Percentiles rank a stretch among this genome's conserved stretches.
phyloP scores from a whole-genome alignment of 2,113 vertebrate species.

The Phoxinus phoxinus region DNA sequence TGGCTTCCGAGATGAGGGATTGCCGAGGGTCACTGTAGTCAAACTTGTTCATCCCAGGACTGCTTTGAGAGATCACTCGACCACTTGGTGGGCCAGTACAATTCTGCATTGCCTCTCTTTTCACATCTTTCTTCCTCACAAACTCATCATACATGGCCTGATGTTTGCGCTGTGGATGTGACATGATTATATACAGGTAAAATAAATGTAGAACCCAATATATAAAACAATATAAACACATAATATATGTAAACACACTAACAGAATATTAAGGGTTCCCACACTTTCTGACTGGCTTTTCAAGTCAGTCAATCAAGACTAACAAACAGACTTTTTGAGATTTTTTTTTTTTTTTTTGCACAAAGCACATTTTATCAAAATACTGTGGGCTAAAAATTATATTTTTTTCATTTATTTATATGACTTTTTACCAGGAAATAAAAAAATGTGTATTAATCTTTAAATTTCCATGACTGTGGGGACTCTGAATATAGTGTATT shows the following conservation, averaged over 20 bases:
- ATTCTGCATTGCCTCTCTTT: slow-evolving; percentile 75
- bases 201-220: background rate
- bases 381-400: background rate
- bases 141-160: slow-evolving; percentile 83
- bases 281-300: background rate
- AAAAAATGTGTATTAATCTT: background rate
- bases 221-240: background rate
- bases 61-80: slow-evolving; percentile 53
- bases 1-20: slow-evolving; percentile 79
- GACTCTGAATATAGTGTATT: background rate
- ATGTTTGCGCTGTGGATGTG: slow-evolving; percentile 74
- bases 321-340: background rate
- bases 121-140: slow-evolving; percentile 82
- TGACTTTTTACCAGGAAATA: background rate
- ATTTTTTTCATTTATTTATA: background rate
- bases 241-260: background rate
- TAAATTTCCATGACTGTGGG: background rate
- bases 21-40: slow-evolving; percentile 79
- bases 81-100: slow-evolving; percentile 57
- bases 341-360: background rate
- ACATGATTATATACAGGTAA: slow-evolving; percentile 1
- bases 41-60: slow-evolving; percentile 73
- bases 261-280: background rate
- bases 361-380: background rate
- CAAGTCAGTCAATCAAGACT: background rate